Base-by-base conservation (phyloP, 2,113 vertebrate species). In the Channa argus region DNA sequence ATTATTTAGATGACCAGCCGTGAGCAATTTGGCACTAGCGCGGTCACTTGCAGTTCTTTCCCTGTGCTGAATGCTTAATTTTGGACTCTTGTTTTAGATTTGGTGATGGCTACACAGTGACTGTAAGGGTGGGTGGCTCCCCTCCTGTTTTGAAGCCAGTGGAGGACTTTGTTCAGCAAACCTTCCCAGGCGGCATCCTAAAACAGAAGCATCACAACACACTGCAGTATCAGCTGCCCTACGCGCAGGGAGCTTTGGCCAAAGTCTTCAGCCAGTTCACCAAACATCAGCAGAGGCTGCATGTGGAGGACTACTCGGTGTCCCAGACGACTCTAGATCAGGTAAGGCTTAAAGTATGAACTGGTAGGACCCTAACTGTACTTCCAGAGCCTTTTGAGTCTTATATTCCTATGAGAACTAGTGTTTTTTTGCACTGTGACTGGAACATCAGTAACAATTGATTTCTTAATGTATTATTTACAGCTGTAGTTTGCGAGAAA, bases 281-380 rank as follows among this genome's bases (percentile, higher is more conserved):
- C 76, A 93, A 86, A 75, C 94, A 96, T 77, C 98, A 96, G 89
- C 94, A 94, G 56, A 87, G 86, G 76, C 94, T 99, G 83, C 82
- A 90, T 36, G 95, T 99, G 86, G 98, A 99, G 89, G 98, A 99
- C 88, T 99, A 98, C 94, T 98, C 98, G 0, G 97, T 99, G 79
- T 99, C 98, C 67, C 98, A 99, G 94, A 99, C 98, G 66, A 99
- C 98, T 55, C 95, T 99, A 88, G 98, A 99, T 93, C 97, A 99
- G 96, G 98, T 99, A 63, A 71, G 85, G 13, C 33, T 33, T 11
- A 9, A 33, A 8, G 24, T 24, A 24, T 24, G 24, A 24, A 24
- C 24, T 24, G 24, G 24, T 24, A 24, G 24, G 24, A 24, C 24
- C 24, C 24, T 24, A 1, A 24, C 24, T 24, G 24, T 24, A 24